Evolutionary conservation across 2,888 invertebrate species (phyloP), one percentile per base, ranked within the genome.

Genomic region (Heliconius charithonia): DNA sequence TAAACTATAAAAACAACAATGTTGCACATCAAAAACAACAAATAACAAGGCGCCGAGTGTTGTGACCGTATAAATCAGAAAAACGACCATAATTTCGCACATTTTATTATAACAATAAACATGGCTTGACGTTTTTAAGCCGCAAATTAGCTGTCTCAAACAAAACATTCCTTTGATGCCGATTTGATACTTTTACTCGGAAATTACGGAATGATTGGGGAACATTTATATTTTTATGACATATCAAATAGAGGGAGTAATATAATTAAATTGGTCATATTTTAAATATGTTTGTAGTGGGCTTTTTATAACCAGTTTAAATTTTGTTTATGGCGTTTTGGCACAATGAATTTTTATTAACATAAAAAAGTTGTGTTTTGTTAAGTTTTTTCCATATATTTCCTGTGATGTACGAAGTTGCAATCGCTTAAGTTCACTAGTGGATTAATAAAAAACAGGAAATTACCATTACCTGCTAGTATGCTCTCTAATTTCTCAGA

Each of bases 51-150:
- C 83, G 85, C 84, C 84, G 82, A 83, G 78, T 81, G 80, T 81
- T 80, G 79, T 82, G 82, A 77, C 80, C 37, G 59, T 75, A 86
- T 92, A 91, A 91, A 91, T 92, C 90, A 90, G 85, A 81, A 79
- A 88, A 88, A 87, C 87, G 86, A 87, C 87, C 89, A 92, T 89
- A 89, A 91, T 88, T 90, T 88, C 78, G 85, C 84, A 79, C 79
- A 89, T 87, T 92, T 92, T 92, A 91, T 91, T 87, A 89, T 87
- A 89, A 91, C 90, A 90, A 92, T 92, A 92, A 92, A 91, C 84
- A 86, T 85, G 82, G 79, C 82, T 80, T 81, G 89, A 89, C 88
- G 84, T 90, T 90, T 89, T 89, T 86, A 87, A 87, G 81, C 86
- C 90, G 87, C 89, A 89, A 89, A 90, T 91, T 89, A 86, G 85